phyloP scores from a whole-genome alignment of 2,888 invertebrate species.

The Cataglyphis cursor region DNA sequence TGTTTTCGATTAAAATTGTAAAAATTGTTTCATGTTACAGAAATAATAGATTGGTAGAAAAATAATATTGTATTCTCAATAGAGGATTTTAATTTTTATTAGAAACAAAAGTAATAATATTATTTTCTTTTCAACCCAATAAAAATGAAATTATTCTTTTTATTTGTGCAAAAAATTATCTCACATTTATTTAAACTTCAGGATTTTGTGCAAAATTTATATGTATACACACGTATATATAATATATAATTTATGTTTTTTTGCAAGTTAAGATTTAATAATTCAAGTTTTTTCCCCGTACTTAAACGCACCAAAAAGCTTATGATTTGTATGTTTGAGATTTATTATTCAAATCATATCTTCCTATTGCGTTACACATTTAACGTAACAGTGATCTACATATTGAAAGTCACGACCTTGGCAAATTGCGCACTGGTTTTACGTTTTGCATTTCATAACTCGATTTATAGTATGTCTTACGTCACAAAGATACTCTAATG shows the following conservation, averaged over 20 bases:
- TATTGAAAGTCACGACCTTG: slow-evolving; percentile 59
- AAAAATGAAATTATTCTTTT: no score
- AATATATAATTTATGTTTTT: not conserved
- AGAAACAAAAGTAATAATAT: no score
- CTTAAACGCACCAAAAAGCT: not conserved
- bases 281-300: not conserved
- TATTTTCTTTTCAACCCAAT: no score
- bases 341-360: slow-evolving; percentile 75
- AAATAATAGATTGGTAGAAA: no score
- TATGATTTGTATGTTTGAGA: slow-evolving; percentile 39
- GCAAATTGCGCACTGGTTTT: slow-evolving; percentile 40
- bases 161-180: no score
- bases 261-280: not conserved
- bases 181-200: no score
- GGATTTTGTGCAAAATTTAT: no score
- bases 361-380: slow-evolving; percentile 24
- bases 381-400: slow-evolving; percentile 6
- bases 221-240: not conserved
- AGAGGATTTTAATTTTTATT: no score
- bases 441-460: slow-evolving; percentile 40
- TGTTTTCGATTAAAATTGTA: no score
- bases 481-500: slow-evolving; percentile 19
- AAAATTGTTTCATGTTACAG: no score
- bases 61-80: no score
- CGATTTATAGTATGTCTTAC: slow-evolving; percentile 47